Evolutionary conservation across 2,797 vertebrate genomes (phyloP).

Genomic region (Tapera naevia): DNA sequence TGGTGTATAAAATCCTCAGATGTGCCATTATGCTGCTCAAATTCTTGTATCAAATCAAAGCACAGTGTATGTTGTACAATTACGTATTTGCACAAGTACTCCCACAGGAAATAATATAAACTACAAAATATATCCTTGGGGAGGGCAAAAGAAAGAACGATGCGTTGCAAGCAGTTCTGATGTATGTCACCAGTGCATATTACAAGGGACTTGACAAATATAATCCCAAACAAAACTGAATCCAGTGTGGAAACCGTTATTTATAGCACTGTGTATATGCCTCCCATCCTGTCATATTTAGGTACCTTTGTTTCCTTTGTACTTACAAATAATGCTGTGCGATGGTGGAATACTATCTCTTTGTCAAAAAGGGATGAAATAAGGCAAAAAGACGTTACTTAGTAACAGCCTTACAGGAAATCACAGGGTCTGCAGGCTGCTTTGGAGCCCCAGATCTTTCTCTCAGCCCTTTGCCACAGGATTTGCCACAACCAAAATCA

Average conservation of each 20-base stretch:
- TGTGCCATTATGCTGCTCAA: neutral
- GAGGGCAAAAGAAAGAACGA: neutral
- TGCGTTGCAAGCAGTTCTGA: neutral
- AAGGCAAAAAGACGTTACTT: neutral
- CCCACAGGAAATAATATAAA: constrained; percentile 44
- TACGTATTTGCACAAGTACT: constrained; percentile 49
- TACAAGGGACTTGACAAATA: neutral
- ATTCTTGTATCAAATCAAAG: constrained; percentile 31
- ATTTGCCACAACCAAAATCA: neutral
- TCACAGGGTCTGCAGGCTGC: fast-evolving
- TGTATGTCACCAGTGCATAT: constrained; percentile 10
- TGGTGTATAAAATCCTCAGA: neutral
- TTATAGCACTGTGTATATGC: neutral
- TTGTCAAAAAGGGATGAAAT: neutral
- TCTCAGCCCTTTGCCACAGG: fast-evolving
- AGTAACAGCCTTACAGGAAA: neutral
- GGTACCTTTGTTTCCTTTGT: neutral
- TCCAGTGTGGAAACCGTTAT: neutral
- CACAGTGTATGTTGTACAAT: neutral
- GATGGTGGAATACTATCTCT: neutral
- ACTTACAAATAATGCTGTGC: neutral
- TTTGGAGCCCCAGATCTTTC: neutral
- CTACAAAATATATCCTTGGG: constrained; percentile 11
- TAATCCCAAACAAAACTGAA: neutral
- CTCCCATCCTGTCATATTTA: neutral